Conservation (phyloP, 2,797 vertebrate genomes). For the Acanthopagrus latus region DNA sequence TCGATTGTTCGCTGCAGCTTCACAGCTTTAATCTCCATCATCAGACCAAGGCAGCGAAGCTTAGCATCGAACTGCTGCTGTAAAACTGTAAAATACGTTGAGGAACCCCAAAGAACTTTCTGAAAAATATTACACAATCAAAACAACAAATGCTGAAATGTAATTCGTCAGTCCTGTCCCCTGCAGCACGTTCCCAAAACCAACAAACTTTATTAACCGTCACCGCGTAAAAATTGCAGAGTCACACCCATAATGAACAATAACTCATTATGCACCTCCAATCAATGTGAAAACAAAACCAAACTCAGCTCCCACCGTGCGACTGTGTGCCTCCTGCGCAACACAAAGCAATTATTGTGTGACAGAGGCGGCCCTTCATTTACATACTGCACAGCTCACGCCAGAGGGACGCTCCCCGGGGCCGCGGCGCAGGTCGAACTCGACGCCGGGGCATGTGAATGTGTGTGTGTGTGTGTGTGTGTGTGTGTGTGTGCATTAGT, state of each 20-base stretch:
- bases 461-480: constrained; percentile 8
- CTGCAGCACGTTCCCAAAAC: not conserved
- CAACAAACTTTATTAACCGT: not conserved
- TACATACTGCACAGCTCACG: constrained; percentile 62
- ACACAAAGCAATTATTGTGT: constrained; percentile 59
- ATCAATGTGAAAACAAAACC: constrained; percentile 6
- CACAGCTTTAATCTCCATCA: too few relatives aligned
- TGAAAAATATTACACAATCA: too few relatives aligned
- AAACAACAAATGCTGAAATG: too few relatives aligned
- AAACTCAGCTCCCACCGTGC: not conserved
- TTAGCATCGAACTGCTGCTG: too few relatives aligned
- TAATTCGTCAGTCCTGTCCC: too few relatives aligned
- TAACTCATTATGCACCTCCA: not conserved
- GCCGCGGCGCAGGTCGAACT: constrained; percentile 45
- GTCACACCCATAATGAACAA: not conserved
- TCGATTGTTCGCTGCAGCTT: too few relatives aligned
- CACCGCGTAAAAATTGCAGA: not conserved
- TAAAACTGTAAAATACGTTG: too few relatives aligned
- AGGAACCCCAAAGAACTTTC: too few relatives aligned
- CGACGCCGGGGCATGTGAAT: constrained; percentile 11
- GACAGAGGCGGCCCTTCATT: constrained; percentile 57
- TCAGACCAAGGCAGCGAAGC: too few relatives aligned
- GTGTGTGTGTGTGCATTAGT: constrained; percentile 12
- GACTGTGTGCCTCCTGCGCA: constrained; percentile 24
- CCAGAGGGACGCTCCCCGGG: constrained; percentile 59